Evolutionary conservation across 1,140 invertebrate genomes (phyloP).

Genomic region (Ceratoteleas bidentatus): DNA sequence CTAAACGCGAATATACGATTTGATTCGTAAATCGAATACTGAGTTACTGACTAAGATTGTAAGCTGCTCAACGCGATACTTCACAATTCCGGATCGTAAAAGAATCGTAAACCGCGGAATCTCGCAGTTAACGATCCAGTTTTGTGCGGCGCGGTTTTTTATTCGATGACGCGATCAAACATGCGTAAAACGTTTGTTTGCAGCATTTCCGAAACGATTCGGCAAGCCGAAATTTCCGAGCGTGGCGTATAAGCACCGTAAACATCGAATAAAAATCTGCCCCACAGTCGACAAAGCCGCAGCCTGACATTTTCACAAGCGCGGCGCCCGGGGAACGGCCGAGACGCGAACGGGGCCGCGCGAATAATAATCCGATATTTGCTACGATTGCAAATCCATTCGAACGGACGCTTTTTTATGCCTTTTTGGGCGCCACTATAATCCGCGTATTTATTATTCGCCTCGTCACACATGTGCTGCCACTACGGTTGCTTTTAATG

Average conservation of each 20-base stretch:
- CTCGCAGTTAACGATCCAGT: constrained; percentile 31
- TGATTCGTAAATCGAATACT: constrained; percentile 8
- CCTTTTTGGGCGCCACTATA: constrained; percentile 27
- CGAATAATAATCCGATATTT: constrained; percentile 55
- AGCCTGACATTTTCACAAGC: constrained; percentile 55
- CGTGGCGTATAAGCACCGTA: constrained; percentile 53
- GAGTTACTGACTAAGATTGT: too few relatives aligned
- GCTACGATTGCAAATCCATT: constrained; percentile 50
- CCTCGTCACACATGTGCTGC: constrained; percentile 38
- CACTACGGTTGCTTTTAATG: constrained; percentile 34
- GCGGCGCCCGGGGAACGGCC: background rate
- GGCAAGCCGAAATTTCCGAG: constrained; percentile 46
- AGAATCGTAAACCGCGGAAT: background rate
- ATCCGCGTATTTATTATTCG: constrained; percentile 54
- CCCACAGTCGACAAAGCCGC: constrained; percentile 56
- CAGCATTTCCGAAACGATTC: constrained; percentile 53
- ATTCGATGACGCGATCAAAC: constrained; percentile 51
- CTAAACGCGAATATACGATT: background rate
- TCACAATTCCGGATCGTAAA: background rate
- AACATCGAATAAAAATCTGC: constrained; percentile 63
- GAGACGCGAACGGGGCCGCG: background rate
- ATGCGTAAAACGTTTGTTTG: constrained; percentile 64
- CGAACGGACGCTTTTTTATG: constrained; percentile 26
- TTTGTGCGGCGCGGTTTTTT: constrained; percentile 35
- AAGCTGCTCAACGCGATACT: too few relatives aligned